Evolutionary conservation across 2,113 vertebrate genomes (phyloP), one percentile per base, ranked within the genome.

Genomic region (Pseudonaja textilis): DNA sequence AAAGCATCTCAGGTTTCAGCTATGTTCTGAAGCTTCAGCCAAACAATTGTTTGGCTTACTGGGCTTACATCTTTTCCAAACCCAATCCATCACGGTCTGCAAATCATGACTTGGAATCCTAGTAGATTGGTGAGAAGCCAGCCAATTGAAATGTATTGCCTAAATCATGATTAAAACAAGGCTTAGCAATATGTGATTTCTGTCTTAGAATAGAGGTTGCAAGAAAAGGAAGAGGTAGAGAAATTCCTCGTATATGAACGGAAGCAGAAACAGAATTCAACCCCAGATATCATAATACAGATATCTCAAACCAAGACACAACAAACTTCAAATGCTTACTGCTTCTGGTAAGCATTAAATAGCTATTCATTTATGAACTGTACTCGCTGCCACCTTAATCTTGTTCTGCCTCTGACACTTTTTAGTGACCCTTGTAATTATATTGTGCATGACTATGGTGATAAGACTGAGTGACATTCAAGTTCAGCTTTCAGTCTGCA

Each of bases 401-500:
- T 96, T 94, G 94, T 95, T 52, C 87, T 18, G 94, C 93, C 96
- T 95, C 95, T 95, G 96, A 94, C 96, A 95, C 22, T 93, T 96
- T 95, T 93, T 94, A 95, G 93, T 94, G 95, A 96, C 95, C 95
- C 2, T 0, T 94, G 94, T 97, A 97, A 96, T 96, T 95, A 93
- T 29, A 94, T 92, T 97, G 96, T 96, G 92, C 91, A 96, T 95
- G 95, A 95, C 95, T 95, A 96, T 93, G 95, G 93, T 88, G 95
- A 94, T 96, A 97, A 96, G 95, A 91, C 90, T 69, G 93, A 85
- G 93, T 96, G 94, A 89, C 26, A 93, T 96, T 93, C 95, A 26
- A 95, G 88, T 91, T 96, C 90, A 59, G 54, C 93, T 96, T 95
- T 93, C 95, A 97, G 91, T 86, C 96, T 95, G 93, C 94, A 95